Conservation (phyloP, 2,797 vertebrate species). For the Phrynocephalus guinanensis region DNA sequence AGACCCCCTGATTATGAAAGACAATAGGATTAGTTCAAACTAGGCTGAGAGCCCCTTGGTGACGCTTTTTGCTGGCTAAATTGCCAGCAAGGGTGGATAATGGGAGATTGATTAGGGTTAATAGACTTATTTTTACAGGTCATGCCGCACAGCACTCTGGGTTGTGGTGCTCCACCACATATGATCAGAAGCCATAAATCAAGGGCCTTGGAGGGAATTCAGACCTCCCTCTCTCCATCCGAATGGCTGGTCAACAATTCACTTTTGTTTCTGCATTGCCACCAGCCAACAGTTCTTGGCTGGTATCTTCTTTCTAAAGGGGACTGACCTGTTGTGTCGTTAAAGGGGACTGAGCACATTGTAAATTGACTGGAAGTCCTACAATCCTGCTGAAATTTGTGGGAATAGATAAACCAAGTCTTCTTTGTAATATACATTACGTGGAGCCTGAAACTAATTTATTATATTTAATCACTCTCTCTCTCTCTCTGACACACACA, state of each 20-base stretch:
- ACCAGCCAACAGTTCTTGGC: slow-evolving; percentile 23
- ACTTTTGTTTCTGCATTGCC: slow-evolving; percentile 76
- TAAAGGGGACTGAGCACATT: slow-evolving; percentile 23
- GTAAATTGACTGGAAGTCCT: fast-evolving
- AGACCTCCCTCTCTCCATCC: slow-evolving; percentile 60
- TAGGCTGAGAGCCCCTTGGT: slow-evolving; percentile 65
- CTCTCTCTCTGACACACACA: too few relatives aligned
- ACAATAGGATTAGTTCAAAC: slow-evolving; percentile 81
- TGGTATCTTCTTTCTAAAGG: slow-evolving; percentile 20
- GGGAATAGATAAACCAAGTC: background rate
- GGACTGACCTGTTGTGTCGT: background rate
- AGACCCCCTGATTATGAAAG: slow-evolving; percentile 70
- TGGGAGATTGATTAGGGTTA: slow-evolving; percentile 87
- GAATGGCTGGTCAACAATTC: slow-evolving; percentile 73
- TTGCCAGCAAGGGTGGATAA: slow-evolving; percentile 80
- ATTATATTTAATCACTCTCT: background rate
- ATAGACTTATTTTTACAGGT: slow-evolving; percentile 86
- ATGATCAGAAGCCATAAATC: slow-evolving; percentile 84
- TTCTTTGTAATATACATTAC: background rate
- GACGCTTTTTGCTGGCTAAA: slow-evolving; percentile 74
- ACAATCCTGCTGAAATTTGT: background rate
- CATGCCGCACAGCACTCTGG: slow-evolving; percentile 77
- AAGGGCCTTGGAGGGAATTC: slow-evolving; percentile 69
- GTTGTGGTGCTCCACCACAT: slow-evolving; percentile 69
- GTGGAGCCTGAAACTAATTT: fast-evolving